Evolutionary conservation across 2,797 vertebrate genomes (phyloP).

Genomic region (Malurus splendens): DNA sequence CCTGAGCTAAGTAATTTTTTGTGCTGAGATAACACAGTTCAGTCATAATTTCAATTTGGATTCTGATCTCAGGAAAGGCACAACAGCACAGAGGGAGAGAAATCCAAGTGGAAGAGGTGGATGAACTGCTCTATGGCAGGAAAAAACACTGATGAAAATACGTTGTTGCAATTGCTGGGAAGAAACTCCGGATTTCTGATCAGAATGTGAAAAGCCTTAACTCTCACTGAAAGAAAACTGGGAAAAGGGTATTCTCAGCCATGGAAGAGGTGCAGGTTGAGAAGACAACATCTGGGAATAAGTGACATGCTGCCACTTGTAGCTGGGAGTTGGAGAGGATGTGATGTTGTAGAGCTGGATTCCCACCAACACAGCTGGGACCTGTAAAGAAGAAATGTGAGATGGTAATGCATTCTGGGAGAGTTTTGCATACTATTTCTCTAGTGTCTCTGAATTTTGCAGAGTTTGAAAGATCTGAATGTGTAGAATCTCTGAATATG

Average conservation of each 20-base stretch:
- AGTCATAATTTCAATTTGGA: neutral
- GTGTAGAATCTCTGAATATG: neutral
- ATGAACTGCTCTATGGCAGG: neutral
- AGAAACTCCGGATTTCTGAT: neutral
- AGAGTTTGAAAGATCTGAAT: neutral
- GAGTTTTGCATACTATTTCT: neutral
- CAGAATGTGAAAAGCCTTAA: neutral
- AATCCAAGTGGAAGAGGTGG: neutral
- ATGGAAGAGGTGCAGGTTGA: neutral
- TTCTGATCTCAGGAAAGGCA: neutral
- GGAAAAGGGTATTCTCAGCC: neutral
- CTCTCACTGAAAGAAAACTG: neutral
- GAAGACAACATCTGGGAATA: neutral
- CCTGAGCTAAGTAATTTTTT: neutral
- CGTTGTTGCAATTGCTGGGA: neutral
- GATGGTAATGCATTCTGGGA: neutral
- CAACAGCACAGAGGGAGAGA: neutral
- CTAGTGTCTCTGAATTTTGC: neutral
- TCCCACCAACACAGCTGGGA: neutral
- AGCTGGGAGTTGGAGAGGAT: neutral
- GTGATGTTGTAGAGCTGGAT: neutral
- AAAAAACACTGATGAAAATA: neutral
- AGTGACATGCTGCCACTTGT: rapidly evolving
- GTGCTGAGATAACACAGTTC: neutral
- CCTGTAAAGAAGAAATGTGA: neutral